Conservation (phyloP, 2,113 vertebrate genomes). For the Zosterops borbonicus region DNA sequence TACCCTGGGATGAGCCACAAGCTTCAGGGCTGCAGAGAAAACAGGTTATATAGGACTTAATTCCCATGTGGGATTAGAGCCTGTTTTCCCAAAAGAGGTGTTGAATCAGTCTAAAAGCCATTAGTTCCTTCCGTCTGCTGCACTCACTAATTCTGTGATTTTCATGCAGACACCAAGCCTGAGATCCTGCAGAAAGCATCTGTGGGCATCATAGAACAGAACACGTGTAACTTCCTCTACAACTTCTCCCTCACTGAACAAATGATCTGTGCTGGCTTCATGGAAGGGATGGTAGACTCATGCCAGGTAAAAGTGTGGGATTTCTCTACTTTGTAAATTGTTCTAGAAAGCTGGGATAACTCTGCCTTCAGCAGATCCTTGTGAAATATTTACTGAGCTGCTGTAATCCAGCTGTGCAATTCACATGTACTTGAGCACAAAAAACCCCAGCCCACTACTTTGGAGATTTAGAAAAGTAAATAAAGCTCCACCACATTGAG, state of each 20-base stretch:
- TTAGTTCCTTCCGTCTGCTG: background rate
- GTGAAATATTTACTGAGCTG: background rate
- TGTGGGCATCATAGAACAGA: slow-evolving; percentile 82
- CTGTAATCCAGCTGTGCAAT: background rate
- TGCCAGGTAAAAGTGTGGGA: slow-evolving; percentile 82
- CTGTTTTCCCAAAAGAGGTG: background rate
- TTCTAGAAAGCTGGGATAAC: background rate
- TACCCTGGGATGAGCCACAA: background rate
- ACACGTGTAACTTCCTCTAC: slow-evolving; percentile 83
- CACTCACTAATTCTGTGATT: background rate
- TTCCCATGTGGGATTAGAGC: background rate
- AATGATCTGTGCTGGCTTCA: slow-evolving; percentile 95
- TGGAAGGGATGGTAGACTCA: slow-evolving; percentile 88
- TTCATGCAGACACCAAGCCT: slow-evolving; percentile 60
- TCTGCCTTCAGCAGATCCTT: background rate
- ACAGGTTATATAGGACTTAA: background rate
- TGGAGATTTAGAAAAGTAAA: background rate
- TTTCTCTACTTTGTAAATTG: background rate
- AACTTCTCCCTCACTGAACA: slow-evolving; percentile 81
- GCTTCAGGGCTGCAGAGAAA: background rate
- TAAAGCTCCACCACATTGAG: background rate
- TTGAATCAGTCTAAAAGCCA: background rate
- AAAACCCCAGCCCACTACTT: background rate
- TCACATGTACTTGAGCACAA: background rate
- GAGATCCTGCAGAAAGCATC: slow-evolving; percentile 83